Evolutionary conservation across 1,140 invertebrate species (phyloP).

Genomic region (Halesus radiatus): DNA sequence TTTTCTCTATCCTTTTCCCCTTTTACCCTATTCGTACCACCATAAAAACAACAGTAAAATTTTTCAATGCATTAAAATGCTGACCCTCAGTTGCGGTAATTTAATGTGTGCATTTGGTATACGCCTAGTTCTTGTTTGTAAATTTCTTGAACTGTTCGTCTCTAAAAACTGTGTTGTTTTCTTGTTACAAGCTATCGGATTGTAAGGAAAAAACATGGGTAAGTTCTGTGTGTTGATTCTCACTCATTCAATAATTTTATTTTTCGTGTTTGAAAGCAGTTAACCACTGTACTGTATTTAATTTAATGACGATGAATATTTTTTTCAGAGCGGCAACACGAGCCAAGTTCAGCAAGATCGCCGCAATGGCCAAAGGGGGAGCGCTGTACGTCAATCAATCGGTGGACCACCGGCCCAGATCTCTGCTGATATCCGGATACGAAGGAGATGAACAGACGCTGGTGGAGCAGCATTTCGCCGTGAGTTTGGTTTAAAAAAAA

Average conservation of each 20-base stretch:
- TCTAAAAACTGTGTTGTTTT: conserved; percentile 43
- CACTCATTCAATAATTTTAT: background rate
- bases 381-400: conserved; percentile 72
- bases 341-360: conserved; percentile 34
- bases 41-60: too few relatives aligned
- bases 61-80: too few relatives aligned
- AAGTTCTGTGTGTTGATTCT: conserved; percentile 46
- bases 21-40: too few relatives aligned
- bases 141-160: background rate
- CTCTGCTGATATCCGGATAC: conserved; percentile 84
- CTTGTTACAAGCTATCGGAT: conserved; percentile 68
- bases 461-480: conserved; percentile 80
- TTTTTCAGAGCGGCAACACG: conserved; percentile 29
- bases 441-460: conserved; percentile 79
- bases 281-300: conserved; percentile 13
- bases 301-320: background rate
- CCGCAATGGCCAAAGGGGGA: conserved; percentile 41
- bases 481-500: conserved; percentile 64
- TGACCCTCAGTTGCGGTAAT: too few relatives aligned
- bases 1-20: background rate
- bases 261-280: background rate
- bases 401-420: conserved; percentile 86
- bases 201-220: conserved; percentile 66
- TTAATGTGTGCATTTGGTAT: too few relatives aligned
- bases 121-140: too few relatives aligned